Evolutionary conservation across 2,797 vertebrate genomes (phyloP).

Genomic region (Neostethus bicornis): DNA sequence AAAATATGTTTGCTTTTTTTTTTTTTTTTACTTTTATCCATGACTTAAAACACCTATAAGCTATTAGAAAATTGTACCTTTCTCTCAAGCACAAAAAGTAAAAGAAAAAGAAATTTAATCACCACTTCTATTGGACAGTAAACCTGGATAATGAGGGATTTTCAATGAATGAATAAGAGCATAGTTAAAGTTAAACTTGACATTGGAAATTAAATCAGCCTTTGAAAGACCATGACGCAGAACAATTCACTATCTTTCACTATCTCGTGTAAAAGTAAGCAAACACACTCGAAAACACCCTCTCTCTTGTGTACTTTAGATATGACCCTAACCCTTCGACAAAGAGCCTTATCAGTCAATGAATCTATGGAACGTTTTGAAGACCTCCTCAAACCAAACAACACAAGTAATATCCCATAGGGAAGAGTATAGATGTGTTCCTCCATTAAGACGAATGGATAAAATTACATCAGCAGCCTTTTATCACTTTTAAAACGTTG

Average conservation of each 20-base stretch:
- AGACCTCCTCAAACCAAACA: no score
- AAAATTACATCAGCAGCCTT: no score
- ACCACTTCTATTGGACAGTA: no score
- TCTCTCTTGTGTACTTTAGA: no score
- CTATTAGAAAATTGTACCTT: slow-evolving; percentile 7
- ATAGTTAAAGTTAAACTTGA: slow-evolving; percentile 21
- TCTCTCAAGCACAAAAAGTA: not conserved
- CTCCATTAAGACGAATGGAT: no score
- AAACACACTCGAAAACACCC: slow-evolving; percentile 4
- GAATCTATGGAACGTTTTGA: no score
- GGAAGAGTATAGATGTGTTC: no score
- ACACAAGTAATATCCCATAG: no score
- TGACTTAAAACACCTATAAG: slow-evolving; percentile 5
- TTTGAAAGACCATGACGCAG: slow-evolving; percentile 11
- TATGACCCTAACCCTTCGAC: no score
- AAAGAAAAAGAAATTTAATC: not conserved
- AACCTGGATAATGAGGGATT: slow-evolving; percentile 11
- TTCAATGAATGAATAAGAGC: slow-evolving; percentile 3
- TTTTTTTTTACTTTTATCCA: slow-evolving; percentile 6
- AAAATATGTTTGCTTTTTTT: not conserved
- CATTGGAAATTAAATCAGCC: not conserved
- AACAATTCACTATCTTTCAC: slow-evolving; percentile 37
- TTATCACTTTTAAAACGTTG: no score
- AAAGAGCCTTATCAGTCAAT: no score
- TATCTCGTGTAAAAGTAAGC: slow-evolving; percentile 35